These are phyloP conservation scores for Felis catus DNA, from an alignment of 2,113 vertebrate species.

Conservation along the genomic window DNA sequence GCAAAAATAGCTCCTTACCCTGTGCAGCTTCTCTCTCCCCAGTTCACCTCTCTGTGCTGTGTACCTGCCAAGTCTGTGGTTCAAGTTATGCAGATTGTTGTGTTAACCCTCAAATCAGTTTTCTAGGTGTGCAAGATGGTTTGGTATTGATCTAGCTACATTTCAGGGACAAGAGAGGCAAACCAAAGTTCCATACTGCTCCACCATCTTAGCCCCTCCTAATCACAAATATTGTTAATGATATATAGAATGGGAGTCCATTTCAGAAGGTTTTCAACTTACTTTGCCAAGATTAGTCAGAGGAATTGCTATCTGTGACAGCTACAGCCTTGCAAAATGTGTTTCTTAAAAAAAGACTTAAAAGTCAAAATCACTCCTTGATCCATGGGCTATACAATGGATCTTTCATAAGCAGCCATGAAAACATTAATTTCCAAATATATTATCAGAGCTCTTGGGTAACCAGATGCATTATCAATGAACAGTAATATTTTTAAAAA, in stretches of 20 bases:
- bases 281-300: not conserved
- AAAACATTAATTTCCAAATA: not conserved
- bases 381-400: not conserved
- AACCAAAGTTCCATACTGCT: too few species aligned
- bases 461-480: not conserved
- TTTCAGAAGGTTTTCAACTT: not conserved
- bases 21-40: too few species aligned
- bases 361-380: not conserved
- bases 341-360: not conserved
- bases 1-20: too few species aligned
- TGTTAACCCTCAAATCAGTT: too few species aligned
- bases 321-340: not conserved
- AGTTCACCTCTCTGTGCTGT: too few species aligned
- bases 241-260: not conserved
- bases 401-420: not conserved
- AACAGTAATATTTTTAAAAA: not conserved
- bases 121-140: too few species aligned
- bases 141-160: too few species aligned
- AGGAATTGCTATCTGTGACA: not conserved
- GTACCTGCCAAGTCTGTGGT: too few species aligned
- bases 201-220: too few species aligned
- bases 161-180: too few species aligned
- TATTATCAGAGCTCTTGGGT: not conserved
- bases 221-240: not conserved
- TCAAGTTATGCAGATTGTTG: too few species aligned